Evolutionary conservation across 2,113 vertebrate genomes (phyloP).

Genomic region (Trogon surrucura): DNA sequence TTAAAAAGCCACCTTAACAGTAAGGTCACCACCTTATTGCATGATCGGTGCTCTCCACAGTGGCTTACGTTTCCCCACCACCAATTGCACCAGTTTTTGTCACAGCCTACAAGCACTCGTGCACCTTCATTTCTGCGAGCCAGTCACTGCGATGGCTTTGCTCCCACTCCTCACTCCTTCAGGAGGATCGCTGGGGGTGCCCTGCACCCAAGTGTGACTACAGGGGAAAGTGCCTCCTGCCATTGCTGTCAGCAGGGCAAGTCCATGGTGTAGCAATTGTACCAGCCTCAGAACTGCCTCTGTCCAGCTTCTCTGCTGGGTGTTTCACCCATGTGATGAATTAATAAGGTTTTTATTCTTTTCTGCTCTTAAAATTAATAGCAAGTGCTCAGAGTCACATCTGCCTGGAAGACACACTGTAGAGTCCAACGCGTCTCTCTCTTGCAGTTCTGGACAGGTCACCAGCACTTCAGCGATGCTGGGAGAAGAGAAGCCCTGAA

Average conservation of each 20-base stretch:
- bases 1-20: background rate
- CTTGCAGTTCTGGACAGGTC: background rate
- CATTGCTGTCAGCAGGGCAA: background rate
- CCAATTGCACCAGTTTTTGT: rapidly evolving
- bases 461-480: background rate
- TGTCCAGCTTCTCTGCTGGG: background rate
- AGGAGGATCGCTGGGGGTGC: background rate
- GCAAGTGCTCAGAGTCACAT: background rate
- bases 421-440: background rate
- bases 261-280: background rate
- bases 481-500: background rate
- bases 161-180: background rate
- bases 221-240: background rate
- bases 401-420: background rate
- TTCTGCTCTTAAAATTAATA: background rate
- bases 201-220: background rate
- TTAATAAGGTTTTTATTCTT: background rate
- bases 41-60: background rate
- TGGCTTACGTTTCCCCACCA: background rate
- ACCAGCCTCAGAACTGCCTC: background rate
- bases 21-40: background rate
- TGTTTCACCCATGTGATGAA: background rate
- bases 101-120: background rate
- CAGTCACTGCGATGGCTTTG: background rate
- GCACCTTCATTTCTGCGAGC: background rate